phyloP scores from a whole-genome alignment of 1,140 invertebrate species.

The Wiebesia pumilae region DNA sequence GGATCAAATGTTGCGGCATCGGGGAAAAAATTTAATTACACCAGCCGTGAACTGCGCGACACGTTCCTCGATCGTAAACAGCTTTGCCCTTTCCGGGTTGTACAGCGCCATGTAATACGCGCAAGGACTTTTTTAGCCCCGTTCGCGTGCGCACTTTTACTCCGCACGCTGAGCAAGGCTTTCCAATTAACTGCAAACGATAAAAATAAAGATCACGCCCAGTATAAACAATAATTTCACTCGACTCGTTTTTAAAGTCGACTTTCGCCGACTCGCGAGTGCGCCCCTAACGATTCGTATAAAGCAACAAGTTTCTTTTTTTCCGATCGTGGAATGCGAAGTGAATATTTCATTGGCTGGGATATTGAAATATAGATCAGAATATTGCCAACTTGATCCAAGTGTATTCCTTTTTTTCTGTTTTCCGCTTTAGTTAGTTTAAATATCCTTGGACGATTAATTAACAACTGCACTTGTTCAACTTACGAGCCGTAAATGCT shows the following conservation, averaged over 20 bases:
- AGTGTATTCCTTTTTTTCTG: too few relatives aligned
- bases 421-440: too few relatives aligned
- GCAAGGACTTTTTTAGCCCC: not conserved
- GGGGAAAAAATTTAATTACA: slow-evolving; percentile 47
- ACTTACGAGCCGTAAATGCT: too few relatives aligned
- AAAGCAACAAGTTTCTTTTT: slow-evolving; percentile 34
- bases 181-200: slow-evolving; percentile 69
- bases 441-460: too few relatives aligned
- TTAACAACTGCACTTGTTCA: too few relatives aligned
- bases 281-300: not conserved
- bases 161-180: slow-evolving; percentile 56
- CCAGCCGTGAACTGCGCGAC: slow-evolving; percentile 58
- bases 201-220: slow-evolving; percentile 53
- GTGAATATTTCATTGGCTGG: not conserved
- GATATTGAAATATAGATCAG: not conserved
- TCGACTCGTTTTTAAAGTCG: slow-evolving; percentile 1
- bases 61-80: slow-evolving; percentile 73
- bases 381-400: not conserved
- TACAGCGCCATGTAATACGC: too few relatives aligned
- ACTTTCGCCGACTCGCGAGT: not conserved
- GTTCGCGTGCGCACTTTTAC: not conserved
- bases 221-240: slow-evolving; percentile 40
- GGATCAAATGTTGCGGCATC: not conserved
- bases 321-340: not conserved
- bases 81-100: slow-evolving; percentile 58